Evolutionary conservation across 2,888 invertebrate genomes (phyloP).

Genomic region (Rhaphigaster nebulosa): DNA sequence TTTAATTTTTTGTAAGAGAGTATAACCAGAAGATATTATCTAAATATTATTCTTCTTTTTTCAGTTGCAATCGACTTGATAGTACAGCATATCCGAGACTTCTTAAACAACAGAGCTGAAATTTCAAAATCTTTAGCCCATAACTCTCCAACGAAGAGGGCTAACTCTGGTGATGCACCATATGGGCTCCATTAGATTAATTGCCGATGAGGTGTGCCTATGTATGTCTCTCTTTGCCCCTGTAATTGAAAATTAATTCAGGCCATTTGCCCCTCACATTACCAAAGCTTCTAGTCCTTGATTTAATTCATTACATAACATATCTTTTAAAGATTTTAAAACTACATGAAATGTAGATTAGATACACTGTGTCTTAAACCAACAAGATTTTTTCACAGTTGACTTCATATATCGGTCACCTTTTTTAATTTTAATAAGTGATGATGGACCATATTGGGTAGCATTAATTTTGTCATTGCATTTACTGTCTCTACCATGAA

Average conservation of each 20-base stretch:
- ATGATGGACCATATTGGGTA: neutral
- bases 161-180: conserved; percentile 60
- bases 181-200: conserved; percentile 61
- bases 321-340: neutral
- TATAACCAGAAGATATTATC: conserved; percentile 5
- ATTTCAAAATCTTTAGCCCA: conserved; percentile 50
- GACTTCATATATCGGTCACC: neutral
- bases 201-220: conserved; percentile 17
- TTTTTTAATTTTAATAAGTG: neutral
- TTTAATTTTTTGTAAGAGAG: neutral
- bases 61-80: conserved; percentile 99
- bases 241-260: conserved; percentile 19
- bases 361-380: neutral
- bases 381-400: neutral
- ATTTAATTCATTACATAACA: neutral
- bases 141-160: conserved; percentile 59
- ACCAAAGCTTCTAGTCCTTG: conserved; percentile 37
- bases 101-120: conserved; percentile 75
- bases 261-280: neutral
- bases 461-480: neutral
- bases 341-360: neutral
- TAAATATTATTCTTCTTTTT: conserved; percentile 67
- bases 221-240: conserved; percentile 5
- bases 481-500: neutral
- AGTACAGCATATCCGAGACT: conserved; percentile 98